Evolutionary conservation across 2,113 vertebrate species (phyloP).

Genomic region (Corythornis madagascariensis): DNA sequence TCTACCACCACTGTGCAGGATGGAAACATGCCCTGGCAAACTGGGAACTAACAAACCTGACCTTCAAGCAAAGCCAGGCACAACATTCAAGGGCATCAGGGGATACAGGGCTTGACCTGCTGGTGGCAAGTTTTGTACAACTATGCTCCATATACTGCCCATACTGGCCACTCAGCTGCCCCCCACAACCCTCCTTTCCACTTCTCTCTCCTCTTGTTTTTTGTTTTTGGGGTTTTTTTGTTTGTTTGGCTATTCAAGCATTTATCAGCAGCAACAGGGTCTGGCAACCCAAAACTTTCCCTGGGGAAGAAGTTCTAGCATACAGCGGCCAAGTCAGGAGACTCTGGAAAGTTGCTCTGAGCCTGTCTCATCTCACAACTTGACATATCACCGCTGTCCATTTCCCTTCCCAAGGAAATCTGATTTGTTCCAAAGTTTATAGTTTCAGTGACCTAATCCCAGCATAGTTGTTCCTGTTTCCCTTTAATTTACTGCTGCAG

Average conservation of each 20-base stretch:
- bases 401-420: slow-evolving; percentile 61
- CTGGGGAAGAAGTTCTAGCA: slow-evolving; percentile 62
- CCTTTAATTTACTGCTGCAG: slow-evolving; percentile 63
- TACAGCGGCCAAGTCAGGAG: slow-evolving; percentile 33
- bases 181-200: not conserved
- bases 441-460: slow-evolving; percentile 71
- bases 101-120: not conserved
- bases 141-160: not conserved
- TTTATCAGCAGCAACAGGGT: not conserved
- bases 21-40: not conserved
- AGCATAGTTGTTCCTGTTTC: slow-evolving; percentile 67
- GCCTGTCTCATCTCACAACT: slow-evolving; percentile 42
- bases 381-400: slow-evolving; percentile 45
- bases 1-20: accelerated
- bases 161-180: accelerated
- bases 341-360: slow-evolving; percentile 61
- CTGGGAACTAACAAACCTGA: not conserved
- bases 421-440: slow-evolving; percentile 58
- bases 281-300: slow-evolving; percentile 50
- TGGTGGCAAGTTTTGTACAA: not conserved
- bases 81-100: not conserved
- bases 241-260: slow-evolving; percentile 17
- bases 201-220: not conserved
- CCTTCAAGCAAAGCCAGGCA: accelerated
- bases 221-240: not conserved